phyloP scores from a whole-genome alignment of 2,797 vertebrate species.

The Falco cherrug region DNA sequence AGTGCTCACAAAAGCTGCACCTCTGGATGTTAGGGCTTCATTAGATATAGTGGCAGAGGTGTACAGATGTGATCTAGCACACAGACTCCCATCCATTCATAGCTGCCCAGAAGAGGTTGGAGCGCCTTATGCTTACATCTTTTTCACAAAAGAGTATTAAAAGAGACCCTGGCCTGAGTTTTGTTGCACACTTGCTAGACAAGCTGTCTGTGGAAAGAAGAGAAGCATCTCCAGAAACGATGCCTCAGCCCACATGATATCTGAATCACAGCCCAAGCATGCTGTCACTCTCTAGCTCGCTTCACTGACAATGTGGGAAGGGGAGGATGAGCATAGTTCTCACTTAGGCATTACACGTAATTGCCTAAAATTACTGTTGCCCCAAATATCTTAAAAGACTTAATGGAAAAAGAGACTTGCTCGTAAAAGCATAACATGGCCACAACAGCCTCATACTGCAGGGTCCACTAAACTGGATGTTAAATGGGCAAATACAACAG shows the following conservation, averaged over 20 bases:
- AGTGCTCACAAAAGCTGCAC: background rate
- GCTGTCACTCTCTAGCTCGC: no score
- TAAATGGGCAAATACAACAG: background rate
- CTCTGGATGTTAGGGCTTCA: background rate
- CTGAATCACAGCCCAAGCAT: background rate
- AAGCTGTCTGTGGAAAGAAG: background rate
- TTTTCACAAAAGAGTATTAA: background rate
- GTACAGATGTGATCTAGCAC: background rate
- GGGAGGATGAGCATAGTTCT: background rate
- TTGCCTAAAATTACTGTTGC: background rate
- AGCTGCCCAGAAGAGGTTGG: background rate
- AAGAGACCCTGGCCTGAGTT: background rate
- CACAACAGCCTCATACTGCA: background rate
- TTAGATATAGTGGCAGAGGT: background rate
- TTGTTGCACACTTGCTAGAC: background rate
- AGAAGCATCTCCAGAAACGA: background rate
- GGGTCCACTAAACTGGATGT: background rate
- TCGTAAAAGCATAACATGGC: background rate
- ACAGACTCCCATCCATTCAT: background rate
- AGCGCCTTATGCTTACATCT: rapidly evolving
- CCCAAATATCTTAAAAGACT: background rate
- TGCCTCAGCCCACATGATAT: background rate
- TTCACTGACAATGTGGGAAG: background rate
- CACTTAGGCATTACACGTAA: background rate
- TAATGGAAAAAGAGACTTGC: background rate